Evolutionary conservation across 1,140 invertebrate species (phyloP), one percentile per base, ranked within the genome.

Genomic region (Drosophila sp.): DNA sequence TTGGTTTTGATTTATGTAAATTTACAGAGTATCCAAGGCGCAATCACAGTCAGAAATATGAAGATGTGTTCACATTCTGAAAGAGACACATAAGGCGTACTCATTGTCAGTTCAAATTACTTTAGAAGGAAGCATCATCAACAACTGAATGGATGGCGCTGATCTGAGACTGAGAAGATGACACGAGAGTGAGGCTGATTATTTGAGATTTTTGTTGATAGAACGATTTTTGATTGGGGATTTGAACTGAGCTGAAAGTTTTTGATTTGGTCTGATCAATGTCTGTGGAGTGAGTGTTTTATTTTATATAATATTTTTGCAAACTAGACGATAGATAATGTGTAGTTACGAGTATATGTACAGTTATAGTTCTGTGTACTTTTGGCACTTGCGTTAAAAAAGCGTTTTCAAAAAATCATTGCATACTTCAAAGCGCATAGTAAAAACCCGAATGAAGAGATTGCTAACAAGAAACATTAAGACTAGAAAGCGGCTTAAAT

Each of bases 21-120:
- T 89, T 89, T 89, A 87, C 83, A 87, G 72, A 90, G 80, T 86
- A 89, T 91, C 90, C 90, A 91, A 76, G 90, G 82, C 90, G 83
- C 80, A 71, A 91, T 89, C 90, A 91, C 75, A 84, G 90, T 91
- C 90, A 91, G 90, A 91, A 91, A 89, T 91, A 91, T 91, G 90
- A 91, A 84, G 84, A 74, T 74, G 78, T 78, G 77, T 91, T 91
- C 90, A 91, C 84, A 89, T 91, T 91, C 90, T 91, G 90, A 91
- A 91, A 91, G 90, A 91, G 82, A 91, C 76, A 89, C 83, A 89
- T 81, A 91, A 91, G 77, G 82, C 82, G 84, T 91, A 91, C 90
- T 89, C 86, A 72, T 87, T 75, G 80, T 89, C 79, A 89, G 83
- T 89, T 89, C 84, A 89, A 77, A 80, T 86, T 81, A 29, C 27